Conservation (phyloP, 2,888 invertebrate genomes). For the Trachelus iudaicus region DNA sequence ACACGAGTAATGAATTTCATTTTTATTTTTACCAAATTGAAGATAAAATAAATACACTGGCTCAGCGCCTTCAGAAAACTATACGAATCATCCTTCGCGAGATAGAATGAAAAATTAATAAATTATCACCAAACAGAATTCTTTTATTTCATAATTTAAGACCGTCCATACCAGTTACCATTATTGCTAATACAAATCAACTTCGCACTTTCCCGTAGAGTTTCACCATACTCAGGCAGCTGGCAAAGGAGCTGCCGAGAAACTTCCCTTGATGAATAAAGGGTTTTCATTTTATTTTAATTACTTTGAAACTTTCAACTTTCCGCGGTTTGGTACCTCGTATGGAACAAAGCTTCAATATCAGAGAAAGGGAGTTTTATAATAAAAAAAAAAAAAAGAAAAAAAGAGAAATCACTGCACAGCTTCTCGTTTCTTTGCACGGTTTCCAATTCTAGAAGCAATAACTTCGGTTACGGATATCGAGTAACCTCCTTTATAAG, state of each 20-base stretch:
- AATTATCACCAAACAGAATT: not conserved
- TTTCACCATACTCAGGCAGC: not conserved
- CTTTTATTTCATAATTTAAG: not conserved
- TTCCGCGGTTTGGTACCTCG: not conserved
- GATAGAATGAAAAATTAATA: not conserved
- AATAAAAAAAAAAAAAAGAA: not conserved
- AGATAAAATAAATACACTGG: not conserved
- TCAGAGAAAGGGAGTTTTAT: not conserved
- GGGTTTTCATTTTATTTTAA: constrained; percentile 26
- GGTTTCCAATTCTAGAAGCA: not conserved
- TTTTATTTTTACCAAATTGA: not conserved
- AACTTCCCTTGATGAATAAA: constrained; percentile 8
- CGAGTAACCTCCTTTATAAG: not conserved
- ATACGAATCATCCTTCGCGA: not conserved
- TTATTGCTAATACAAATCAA: not conserved
- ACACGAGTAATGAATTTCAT: not conserved
- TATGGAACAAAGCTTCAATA: not conserved
- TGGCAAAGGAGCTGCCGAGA: not conserved
- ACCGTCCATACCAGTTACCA: not conserved
- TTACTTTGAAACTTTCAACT: constrained; percentile 25
- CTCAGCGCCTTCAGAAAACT: not conserved
- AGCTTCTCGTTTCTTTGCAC: not conserved
- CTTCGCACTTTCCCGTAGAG: not conserved
- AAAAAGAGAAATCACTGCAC: not conserved
- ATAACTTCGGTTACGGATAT: not conserved